Conservation (phyloP, 2,888 invertebrate genomes). For the Heliconius hortense region DNA sequence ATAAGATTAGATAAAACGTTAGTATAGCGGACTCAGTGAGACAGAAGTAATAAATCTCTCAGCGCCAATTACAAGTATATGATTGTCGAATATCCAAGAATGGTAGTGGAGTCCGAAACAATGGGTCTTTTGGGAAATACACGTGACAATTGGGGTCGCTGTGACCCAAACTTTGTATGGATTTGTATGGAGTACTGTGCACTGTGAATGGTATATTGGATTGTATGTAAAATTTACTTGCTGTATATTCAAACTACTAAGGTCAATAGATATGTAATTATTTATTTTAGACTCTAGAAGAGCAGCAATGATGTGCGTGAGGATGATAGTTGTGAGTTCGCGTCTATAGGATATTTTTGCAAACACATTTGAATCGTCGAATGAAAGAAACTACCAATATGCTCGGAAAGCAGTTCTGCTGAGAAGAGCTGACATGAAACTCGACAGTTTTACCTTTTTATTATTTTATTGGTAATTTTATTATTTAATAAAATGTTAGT, state of each 20-base stretch:
- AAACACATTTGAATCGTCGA: neutral
- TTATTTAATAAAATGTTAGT: too few species aligned
- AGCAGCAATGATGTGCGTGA: too few species aligned
- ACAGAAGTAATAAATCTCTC: conserved; percentile 72
- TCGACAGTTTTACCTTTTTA: too few species aligned
- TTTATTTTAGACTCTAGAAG: too few species aligned
- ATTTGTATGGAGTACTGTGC: conserved; percentile 6
- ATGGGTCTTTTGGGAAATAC: conserved; percentile 71
- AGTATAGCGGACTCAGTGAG: conserved; percentile 60
- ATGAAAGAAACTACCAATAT: too few species aligned
- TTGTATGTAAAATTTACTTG: conserved; percentile 5
- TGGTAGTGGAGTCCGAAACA: conserved; percentile 49
- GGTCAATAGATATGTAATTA: too few species aligned
- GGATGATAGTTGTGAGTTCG: neutral
- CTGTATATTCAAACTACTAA: neutral
- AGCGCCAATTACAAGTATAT: conserved; percentile 59
- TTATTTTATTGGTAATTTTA: too few species aligned
- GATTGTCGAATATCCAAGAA: conserved; percentile 59
- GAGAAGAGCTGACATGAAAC: too few species aligned
- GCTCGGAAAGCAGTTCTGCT: too few species aligned
- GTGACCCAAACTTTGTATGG: conserved; percentile 28
- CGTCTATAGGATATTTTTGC: too few species aligned
- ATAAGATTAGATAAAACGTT: conserved; percentile 73
- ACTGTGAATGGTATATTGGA: neutral
- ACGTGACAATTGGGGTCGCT: conserved; percentile 40